Percentiles rank a stretch among this genome's conserved stretches.
Evolutionary conservation across 2,888 invertebrate genomes (phyloP).

Genomic region (Cybosia mesomella): DNA sequence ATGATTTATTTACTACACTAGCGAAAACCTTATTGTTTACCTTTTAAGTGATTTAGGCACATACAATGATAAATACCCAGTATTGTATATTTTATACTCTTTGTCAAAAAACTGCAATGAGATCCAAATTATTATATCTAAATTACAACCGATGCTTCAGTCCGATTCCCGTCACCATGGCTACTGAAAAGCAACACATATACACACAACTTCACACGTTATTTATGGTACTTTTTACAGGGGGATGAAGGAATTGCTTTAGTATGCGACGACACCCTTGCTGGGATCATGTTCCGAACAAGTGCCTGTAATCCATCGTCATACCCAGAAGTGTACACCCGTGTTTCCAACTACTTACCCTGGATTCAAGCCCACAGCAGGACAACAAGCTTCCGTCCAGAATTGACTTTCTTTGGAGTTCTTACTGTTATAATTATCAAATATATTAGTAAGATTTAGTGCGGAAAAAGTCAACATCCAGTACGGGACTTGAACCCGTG

Average conservation of each 20-base stretch:
- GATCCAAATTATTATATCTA: no score
- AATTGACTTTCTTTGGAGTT: slow-evolving; percentile 51
- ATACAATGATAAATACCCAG: no score
- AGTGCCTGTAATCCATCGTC: slow-evolving; percentile 51
- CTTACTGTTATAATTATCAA: slow-evolving; percentile 48
- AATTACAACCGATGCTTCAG: no score
- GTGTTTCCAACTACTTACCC: slow-evolving; percentile 63
- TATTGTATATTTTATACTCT: no score
- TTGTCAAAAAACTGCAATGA: no score
- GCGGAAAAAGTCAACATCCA: no score
- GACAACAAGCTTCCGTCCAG: slow-evolving; percentile 55
- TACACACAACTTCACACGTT: background rate
- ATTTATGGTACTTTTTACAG: slow-evolving; percentile 44
- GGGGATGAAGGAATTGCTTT: slow-evolving; percentile 65
- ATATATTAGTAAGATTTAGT: slow-evolving; percentile 46
- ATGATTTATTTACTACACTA: no score
- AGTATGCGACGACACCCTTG: slow-evolving; percentile 60
- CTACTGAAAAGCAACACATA: no score
- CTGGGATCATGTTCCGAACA: slow-evolving; percentile 60
- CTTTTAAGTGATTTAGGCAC: no score
- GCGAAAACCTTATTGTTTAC: no score
- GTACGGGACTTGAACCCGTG: no score
- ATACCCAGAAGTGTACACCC: slow-evolving; percentile 66
- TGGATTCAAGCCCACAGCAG: slow-evolving; percentile 65
- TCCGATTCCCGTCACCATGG: no score